Evolutionary conservation across 1,140 invertebrate genomes (phyloP).

Genomic region (Drosophila cardini): DNA sequence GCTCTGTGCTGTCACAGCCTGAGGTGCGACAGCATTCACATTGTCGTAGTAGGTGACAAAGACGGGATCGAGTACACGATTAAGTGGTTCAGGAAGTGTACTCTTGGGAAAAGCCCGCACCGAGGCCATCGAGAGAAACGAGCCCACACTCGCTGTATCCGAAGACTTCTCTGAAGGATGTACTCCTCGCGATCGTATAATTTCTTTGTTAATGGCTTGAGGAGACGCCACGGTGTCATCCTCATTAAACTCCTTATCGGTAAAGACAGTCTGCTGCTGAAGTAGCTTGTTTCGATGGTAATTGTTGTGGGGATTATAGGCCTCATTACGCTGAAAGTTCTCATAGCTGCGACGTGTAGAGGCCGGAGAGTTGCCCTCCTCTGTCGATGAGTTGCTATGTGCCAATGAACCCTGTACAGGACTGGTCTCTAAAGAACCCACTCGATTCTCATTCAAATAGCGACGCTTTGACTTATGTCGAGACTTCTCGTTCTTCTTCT

Average conservation of each 20-base stretch:
- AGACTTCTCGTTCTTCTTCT: conserved; percentile 74
- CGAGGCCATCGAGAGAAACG: conserved; percentile 91
- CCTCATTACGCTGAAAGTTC: conserved; percentile 76
- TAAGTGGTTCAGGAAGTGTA: conserved; percentile 88
- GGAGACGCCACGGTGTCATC: conserved; percentile 43
- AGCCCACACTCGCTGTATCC: conserved; percentile 82
- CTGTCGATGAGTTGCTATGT: conserved; percentile 64
- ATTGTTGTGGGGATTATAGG: conserved; percentile 81
- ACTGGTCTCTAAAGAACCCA: conserved; percentile 80
- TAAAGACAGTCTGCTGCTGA: conserved; percentile 65
- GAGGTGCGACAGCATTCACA: conserved; percentile 85
- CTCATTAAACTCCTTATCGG: conserved; percentile 43
- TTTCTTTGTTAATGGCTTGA: conserved; percentile 80
- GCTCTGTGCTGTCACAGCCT: conserved; percentile 37
- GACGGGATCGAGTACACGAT: conserved; percentile 91
- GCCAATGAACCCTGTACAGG: conserved; percentile 61
- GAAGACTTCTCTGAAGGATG: conserved; percentile 71
- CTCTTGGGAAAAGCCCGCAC: conserved; percentile 90
- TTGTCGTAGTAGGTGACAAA: conserved; percentile 88
- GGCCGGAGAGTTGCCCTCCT: conserved; percentile 64
- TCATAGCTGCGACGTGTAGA: conserved; percentile 60
- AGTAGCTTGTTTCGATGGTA: conserved; percentile 83
- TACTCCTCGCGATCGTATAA: conserved; percentile 56
- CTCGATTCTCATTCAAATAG: conserved; percentile 81
- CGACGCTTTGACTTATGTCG: conserved; percentile 72